Base-by-base conservation (phyloP, 2,888 invertebrate genomes). In the Andricus quercusramuli region DNA sequence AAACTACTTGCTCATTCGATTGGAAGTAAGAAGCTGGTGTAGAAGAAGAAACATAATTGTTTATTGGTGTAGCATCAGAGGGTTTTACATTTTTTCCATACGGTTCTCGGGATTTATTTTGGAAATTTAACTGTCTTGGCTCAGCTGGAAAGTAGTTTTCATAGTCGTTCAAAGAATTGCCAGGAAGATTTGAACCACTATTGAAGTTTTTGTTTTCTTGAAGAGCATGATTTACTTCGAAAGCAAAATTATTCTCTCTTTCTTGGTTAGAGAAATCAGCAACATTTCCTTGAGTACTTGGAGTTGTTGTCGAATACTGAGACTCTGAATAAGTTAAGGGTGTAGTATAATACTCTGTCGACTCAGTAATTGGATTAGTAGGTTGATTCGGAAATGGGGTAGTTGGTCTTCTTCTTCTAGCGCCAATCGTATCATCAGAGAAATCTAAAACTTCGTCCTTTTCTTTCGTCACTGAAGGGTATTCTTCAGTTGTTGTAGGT, bases 391-490 rank as follows among this genome's bases (percentile, higher is more conserved):
- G 88, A 78, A 89, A 88, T 37, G 80, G 76, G 2, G 91, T 89
- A 8, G 91, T 91, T 8, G 90, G 89, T 79, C 88, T 87, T 79
- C 90, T 88, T 51, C 89, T 87, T 78, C 89, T 85, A 1, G 89
- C 79, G 0, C 89, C 90, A 78, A 92, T 92, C 66, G 94, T 94
- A 1, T 94, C 96, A 89, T 97, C 97, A 3, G 96, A 96, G 89
- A 96, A 97, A 81, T 96, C 96, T 77, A 97, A 91, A 32, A 96
- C 95, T 93, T 97, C 97, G 85, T 96, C 96, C 85, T 96, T 96
- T 86, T 96, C 95, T 78, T 95, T 94, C 0, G 94, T 93, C 0
- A 94, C 94, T 2, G 95, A 94, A 0, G 94, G 94, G 83, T 94
- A 94, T 86, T 95, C 95, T 8, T 95, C 91, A 1, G 89, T 87